phyloP scores from a whole-genome alignment of 2,888 invertebrate species.

The Dolichopus griseipennis region DNA sequence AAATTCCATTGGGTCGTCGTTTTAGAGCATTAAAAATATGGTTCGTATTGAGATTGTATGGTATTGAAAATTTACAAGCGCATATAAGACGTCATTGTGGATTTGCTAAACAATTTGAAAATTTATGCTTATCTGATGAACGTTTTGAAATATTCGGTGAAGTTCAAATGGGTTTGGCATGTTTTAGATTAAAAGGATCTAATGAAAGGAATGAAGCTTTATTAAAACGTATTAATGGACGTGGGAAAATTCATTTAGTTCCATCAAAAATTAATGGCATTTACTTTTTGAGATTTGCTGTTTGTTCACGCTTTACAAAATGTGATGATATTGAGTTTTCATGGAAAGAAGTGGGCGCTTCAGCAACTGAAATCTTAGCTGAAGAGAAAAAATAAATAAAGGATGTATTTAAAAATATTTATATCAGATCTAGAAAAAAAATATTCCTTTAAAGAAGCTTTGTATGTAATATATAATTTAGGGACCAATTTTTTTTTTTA shows the following conservation, averaged over 20 bases:
- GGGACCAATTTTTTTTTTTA: background rate
- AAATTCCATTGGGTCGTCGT: slow-evolving; percentile 87
- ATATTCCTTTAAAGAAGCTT: background rate
- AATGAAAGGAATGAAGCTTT: slow-evolving; percentile 77
- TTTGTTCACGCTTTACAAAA: slow-evolving; percentile 79
- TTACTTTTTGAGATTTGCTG: slow-evolving; percentile 80
- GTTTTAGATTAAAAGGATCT: slow-evolving; percentile 82
- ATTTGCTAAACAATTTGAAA: slow-evolving; percentile 81
- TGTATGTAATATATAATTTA: background rate
- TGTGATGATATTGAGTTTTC: slow-evolving; percentile 73
- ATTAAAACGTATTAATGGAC: slow-evolving; percentile 75
- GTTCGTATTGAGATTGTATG: slow-evolving; percentile 88
- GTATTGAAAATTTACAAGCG: slow-evolving; percentile 77
- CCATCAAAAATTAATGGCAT: slow-evolving; percentile 77
- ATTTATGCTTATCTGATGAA: slow-evolving; percentile 61
- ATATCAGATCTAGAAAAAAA: background rate
- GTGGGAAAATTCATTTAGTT: slow-evolving; percentile 85
- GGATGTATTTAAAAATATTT: no score
- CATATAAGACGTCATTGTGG: slow-evolving; percentile 77
- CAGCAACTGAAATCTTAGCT: slow-evolving; percentile 59
- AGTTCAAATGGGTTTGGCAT: slow-evolving; percentile 90
- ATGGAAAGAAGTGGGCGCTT: slow-evolving; percentile 75
- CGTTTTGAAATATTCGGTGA: slow-evolving; percentile 85
- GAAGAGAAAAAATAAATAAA: slow-evolving; percentile 27
- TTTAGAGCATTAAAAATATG: slow-evolving; percentile 89